These are phyloP conservation scores for Zaprionus lachaisei DNA, from an alignment of 1,140 invertebrate species.

Conservation along the genomic window DNA sequence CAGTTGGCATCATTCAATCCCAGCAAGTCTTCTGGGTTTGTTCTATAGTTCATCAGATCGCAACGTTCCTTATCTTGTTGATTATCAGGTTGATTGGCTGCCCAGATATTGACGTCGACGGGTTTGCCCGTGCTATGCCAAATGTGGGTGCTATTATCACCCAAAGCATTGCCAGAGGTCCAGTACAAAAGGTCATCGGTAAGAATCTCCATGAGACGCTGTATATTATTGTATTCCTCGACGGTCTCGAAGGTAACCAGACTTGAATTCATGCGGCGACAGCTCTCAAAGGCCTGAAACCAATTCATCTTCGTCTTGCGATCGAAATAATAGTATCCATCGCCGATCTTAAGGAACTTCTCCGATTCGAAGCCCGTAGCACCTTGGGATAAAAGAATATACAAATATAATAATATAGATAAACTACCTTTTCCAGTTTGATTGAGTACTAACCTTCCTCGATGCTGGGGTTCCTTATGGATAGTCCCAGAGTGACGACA, in stretches of 20 bases:
- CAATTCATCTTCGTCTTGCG: background rate
- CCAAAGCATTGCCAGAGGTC: background rate
- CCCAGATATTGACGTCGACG: background rate
- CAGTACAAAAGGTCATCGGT: background rate
- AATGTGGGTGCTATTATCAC: background rate
- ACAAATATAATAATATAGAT: background rate
- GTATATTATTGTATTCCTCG: background rate
- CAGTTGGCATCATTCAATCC: background rate
- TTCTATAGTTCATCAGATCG: background rate
- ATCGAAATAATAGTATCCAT: conserved; percentile 5
- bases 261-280: background rate
- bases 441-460: background rate
- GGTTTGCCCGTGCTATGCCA: background rate
- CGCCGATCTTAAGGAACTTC: background rate
- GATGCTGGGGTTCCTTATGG: background rate
- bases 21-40: background rate
- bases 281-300: background rate
- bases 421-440: background rate
- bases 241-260: background rate
- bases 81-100: background rate
- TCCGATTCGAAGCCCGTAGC: background rate
- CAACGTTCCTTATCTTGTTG: background rate
- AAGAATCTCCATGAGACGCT: background rate
- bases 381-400: background rate
- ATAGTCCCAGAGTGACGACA: background rate